These are phyloP conservation scores for Pycnomerus fuliginosus DNA, from an alignment of 2,888 invertebrate genomes.

Conservation along the genomic window DNA sequence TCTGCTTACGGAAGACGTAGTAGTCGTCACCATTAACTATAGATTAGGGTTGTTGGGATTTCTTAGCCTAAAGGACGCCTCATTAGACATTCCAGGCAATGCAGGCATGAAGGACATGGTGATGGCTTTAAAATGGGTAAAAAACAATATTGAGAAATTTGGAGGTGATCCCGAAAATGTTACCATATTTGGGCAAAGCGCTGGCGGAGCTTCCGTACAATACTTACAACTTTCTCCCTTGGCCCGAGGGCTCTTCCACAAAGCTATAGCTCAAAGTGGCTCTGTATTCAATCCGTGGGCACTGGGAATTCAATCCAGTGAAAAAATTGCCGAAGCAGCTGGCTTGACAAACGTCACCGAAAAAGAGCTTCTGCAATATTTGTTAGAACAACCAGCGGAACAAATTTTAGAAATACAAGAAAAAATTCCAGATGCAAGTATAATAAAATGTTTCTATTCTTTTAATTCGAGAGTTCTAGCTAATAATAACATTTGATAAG, in stretches of 20 bases:
- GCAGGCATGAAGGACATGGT: slow-evolving; percentile 58
- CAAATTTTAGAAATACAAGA: slow-evolving; percentile 4
- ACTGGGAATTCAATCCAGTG: neutral
- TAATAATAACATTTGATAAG: too few species aligned
- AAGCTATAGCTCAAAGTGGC: slow-evolving; percentile 4
- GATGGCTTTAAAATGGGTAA: slow-evolving; percentile 56
- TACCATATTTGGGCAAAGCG: slow-evolving; percentile 58
- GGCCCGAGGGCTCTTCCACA: slow-evolving; percentile 43
- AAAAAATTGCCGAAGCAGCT: neutral
- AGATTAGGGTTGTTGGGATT: slow-evolving; percentile 54
- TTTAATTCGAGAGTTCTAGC: too few species aligned
- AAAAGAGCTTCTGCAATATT: neutral
- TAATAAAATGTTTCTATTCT: too few species aligned
- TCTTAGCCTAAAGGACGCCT: slow-evolving; percentile 52
- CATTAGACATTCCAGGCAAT: slow-evolving; percentile 56
- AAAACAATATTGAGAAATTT: slow-evolving; percentile 50
- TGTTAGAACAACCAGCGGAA: slow-evolving; percentile 1
- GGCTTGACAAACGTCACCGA: neutral
- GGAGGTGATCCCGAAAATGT: slow-evolving; percentile 41
- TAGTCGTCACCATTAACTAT: slow-evolving; percentile 54
- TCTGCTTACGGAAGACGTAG: slow-evolving; percentile 53
- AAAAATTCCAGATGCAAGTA: slow-evolving; percentile 3
- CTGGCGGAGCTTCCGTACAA: slow-evolving; percentile 55
- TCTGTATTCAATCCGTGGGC: slow-evolving; percentile 1
- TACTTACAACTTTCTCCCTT: slow-evolving; percentile 55